Evolutionary conservation across 2,113 vertebrate genomes (phyloP).

Genomic region (Tachycineta bicolor): DNA sequence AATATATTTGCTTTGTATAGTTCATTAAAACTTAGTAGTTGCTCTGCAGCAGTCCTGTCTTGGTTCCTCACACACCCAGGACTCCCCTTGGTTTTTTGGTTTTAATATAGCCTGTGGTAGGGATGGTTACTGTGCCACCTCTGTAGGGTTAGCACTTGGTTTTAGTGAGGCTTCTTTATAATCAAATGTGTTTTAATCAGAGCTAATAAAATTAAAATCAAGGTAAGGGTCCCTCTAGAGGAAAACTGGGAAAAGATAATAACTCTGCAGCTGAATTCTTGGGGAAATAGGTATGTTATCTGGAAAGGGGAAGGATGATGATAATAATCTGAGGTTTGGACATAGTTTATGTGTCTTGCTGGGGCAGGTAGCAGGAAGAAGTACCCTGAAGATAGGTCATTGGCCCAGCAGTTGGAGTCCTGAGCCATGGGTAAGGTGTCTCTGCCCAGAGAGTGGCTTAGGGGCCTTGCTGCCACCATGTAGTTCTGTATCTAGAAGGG

Average conservation of each 20-base stretch:
- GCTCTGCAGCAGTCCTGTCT: slow-evolving; percentile 6
- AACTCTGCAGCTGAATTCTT: slow-evolving; percentile 24
- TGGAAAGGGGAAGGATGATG: background rate
- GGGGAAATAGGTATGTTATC: background rate
- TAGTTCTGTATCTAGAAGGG: background rate
- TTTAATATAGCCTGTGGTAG: background rate
- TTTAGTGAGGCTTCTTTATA: slow-evolving; percentile 42
- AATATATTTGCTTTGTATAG: slow-evolving; percentile 56
- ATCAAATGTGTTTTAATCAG: slow-evolving; percentile 38
- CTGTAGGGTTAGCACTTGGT: background rate
- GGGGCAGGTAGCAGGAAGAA: background rate
- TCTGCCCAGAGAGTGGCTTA: background rate
- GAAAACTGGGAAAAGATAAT: slow-evolving; percentile 58
- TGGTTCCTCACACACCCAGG: background rate
- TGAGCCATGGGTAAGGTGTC: fast-evolving
- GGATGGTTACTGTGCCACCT: background rate
- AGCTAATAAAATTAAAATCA: slow-evolving; percentile 61
- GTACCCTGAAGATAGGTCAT: background rate
- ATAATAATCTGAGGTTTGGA: background rate
- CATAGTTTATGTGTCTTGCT: background rate
- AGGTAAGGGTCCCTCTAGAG: slow-evolving; percentile 66
- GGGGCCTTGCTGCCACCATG: fast-evolving
- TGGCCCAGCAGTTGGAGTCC: background rate
- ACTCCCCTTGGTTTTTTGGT: background rate
- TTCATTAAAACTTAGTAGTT: slow-evolving; percentile 51